Evolutionary conservation across 2,113 vertebrate species (phyloP), one percentile per base, ranked within the genome.

Genomic region (Embiotoca jacksoni): DNA sequence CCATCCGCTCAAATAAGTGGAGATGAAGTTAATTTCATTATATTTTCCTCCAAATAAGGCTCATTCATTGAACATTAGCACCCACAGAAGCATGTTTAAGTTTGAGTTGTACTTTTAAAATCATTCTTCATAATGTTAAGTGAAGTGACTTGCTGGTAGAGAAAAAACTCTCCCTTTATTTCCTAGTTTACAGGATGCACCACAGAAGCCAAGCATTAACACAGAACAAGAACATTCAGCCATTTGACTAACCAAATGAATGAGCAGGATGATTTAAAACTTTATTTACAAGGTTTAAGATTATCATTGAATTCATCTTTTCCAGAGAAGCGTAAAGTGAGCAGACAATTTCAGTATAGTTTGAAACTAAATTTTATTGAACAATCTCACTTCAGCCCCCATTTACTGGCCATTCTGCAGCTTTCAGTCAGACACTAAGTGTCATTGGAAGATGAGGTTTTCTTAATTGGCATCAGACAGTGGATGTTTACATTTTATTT

Each of bases 161-260:
- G 32, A 23, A 55, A 33, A 60, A 61, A 59, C 6, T 63, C 30
- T 11, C 35, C 30, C 15, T 56, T 2, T 58, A 52, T 69, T 63
- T 72, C 53, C 72, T 13, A 58, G 16, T 44, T 59, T 4, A 53
- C 58, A 7, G 68, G 78, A 81, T 30, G 78, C 73, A 76, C 31
- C 68, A 63, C 62, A 47, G 33, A 64, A 60, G 23, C 60, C 74
- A 75, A 75, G 16, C 41, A 73, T 16, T 80, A 72, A 55, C 74
- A 60, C 31, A 8, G 16, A 54, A 44, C 11, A 71, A 46, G 57
- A 80, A 71, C 65, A 79, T 82, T 53, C 75, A 77, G 58, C 0
- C 68, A 72, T 70, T 77, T 67, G 61, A 82, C 71, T 52, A 30
- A 72, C 57, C 73, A 68, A 81, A 80, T 72, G 56, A 85, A 80